Evolutionary conservation across 2,888 invertebrate species (phyloP).

Genomic region (Apantesis nais): DNA sequence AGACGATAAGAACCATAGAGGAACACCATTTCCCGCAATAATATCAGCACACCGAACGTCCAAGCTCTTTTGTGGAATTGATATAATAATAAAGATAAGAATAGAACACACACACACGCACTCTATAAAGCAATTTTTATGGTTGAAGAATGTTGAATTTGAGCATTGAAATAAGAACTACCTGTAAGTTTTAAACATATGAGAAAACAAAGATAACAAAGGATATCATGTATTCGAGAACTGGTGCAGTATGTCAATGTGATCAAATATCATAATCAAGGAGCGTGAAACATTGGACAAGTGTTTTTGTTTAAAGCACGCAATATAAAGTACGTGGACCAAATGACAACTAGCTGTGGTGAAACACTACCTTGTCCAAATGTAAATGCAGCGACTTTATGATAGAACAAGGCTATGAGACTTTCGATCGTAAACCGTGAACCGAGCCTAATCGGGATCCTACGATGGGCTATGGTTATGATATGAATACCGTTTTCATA

Average conservation of each 20-base stretch:
- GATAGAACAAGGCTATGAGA: conserved; percentile 62
- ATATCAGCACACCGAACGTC: conserved; percentile 21
- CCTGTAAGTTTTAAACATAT: conserved; percentile 28
- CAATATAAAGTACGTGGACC: conserved; percentile 69
- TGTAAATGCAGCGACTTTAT: conserved; percentile 48
- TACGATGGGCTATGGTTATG: conserved; percentile 58
- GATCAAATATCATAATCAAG: conserved; percentile 72
- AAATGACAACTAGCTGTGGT: conserved; percentile 78
- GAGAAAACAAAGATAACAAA: conserved; percentile 47
- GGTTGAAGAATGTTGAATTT: conserved; percentile 2
- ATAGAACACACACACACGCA: not conserved
- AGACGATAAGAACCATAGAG: conserved; percentile 37
- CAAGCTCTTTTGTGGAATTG: conserved; percentile 11
- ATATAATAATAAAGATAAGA: not conserved
- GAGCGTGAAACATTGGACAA: conserved; percentile 75
- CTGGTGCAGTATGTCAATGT: conserved; percentile 69
- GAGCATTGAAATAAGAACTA: conserved; percentile 7
- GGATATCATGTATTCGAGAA: conserved; percentile 56
- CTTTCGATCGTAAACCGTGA: conserved; percentile 70
- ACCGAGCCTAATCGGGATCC: conserved; percentile 52
- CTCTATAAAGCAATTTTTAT: not conserved
- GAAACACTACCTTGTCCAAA: conserved; percentile 65
- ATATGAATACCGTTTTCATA: conserved; percentile 81
- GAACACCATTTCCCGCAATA: conserved; percentile 31
- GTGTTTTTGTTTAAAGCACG: conserved; percentile 74